phyloP scores from a whole-genome alignment of 1,140 invertebrate genomes.

The Eulimnadia texana region DNA sequence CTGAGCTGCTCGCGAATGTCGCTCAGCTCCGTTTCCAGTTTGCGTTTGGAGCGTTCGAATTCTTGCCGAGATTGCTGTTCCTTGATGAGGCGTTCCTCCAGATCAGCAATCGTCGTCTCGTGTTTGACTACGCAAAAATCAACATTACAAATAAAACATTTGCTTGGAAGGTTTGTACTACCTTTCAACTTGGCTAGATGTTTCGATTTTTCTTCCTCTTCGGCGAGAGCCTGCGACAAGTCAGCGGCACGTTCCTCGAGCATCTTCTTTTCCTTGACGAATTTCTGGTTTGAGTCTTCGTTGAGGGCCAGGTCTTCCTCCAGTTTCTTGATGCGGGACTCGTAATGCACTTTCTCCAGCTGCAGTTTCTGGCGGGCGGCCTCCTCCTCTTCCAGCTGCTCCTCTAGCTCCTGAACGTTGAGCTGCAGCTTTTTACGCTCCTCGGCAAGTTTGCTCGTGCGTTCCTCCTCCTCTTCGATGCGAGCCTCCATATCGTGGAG shows the following conservation, averaged over 20 bases:
- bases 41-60: constrained; percentile 76
- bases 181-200: constrained; percentile 83
- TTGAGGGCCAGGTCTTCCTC: constrained; percentile 85
- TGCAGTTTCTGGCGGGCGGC: constrained; percentile 89
- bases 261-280: constrained; percentile 83
- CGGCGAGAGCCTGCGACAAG: constrained; percentile 75
- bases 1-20: constrained; percentile 86
- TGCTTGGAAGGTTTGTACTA: no score
- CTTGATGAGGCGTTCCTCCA: constrained; percentile 81
- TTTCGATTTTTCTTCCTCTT: constrained; percentile 97
- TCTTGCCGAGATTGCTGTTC: constrained; percentile 89
- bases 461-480: constrained; percentile 93
- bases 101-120: constrained; percentile 84
- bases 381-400: constrained; percentile 94
- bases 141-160: no score
- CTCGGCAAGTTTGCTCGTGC: constrained; percentile 53
- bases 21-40: constrained; percentile 52
- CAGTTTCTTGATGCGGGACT: constrained; percentile 87
- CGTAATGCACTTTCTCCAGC: constrained; percentile 87
- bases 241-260: constrained; percentile 85
- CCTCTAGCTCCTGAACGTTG: constrained; percentile 75
- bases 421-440: constrained; percentile 91
- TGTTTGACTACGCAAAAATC: constrained; percentile 56
- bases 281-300: constrained; percentile 38
- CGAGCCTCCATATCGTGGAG: constrained; percentile 87